A percentile compares a stretch with the other conserved stretches of the same genome.
phyloP scores from a whole-genome alignment of 2,113 vertebrate species.

The Archilochus colubris region DNA sequence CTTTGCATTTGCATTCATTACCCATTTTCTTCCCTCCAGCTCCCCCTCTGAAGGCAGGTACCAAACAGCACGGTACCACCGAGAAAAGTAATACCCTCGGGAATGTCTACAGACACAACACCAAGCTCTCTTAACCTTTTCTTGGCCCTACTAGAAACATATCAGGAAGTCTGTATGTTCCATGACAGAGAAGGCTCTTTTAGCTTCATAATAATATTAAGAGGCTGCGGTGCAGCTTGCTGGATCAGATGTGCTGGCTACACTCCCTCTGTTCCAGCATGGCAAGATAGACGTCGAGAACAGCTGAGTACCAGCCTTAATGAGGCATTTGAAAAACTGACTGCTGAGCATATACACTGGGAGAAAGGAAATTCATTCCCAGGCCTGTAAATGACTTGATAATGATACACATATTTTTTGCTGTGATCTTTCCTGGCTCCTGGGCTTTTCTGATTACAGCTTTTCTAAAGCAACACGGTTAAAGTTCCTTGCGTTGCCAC shows the following conservation, averaged over 20 bases:
- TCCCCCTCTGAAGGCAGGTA: neutral
- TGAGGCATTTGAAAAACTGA: slow-evolving; percentile 18
- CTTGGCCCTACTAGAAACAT: neutral
- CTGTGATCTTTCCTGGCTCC: neutral
- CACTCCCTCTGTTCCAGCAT: neutral
- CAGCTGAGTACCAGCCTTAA: slow-evolving; percentile 9
- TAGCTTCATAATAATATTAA: neutral
- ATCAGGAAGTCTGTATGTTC: neutral
- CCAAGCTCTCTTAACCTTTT: neutral
- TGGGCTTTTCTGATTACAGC: neutral
- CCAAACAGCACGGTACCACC: neutral
- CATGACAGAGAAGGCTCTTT: neutral
- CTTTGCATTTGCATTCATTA: neutral
- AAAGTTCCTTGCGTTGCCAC: neutral
- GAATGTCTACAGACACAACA: neutral
- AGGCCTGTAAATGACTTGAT: neutral
- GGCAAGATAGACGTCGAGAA: neutral
- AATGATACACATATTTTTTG: neutral
- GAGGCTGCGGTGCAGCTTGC: neutral
- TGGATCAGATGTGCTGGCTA: neutral
- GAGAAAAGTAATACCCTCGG: neutral
- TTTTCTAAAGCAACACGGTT: neutral
- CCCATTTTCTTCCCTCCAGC: neutral
- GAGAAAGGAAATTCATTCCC: slow-evolving; percentile 51
- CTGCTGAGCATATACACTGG: neutral